Evolutionary conservation across 2,797 vertebrate genomes (phyloP), one percentile per base, ranked within the genome.

Genomic region (Taeniopygia guttata): DNA sequence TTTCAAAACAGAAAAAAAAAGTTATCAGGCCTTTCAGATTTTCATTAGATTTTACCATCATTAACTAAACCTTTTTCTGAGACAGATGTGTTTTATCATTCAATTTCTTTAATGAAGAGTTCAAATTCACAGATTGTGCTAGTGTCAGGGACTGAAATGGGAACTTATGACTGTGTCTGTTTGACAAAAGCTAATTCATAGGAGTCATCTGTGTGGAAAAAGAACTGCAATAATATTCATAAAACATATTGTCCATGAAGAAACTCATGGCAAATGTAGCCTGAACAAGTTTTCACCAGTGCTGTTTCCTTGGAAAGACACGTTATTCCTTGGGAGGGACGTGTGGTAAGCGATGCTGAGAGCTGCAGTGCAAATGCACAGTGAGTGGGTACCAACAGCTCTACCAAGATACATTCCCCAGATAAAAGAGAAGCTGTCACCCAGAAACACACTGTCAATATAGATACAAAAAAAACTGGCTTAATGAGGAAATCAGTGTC

Each of bases 111-210:
- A 94, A 91, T 64, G 62, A 72, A 60, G 79, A 40, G 46, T 78
- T 91, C 76, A 78, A 92, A 81, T 32, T 30, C 30, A 43, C 51
- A 90, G 70, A 67, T 11, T 91, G 68, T 48, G 26, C 58, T 75
- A 16, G 16, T 78, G 48, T 78, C 84, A 81, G 43, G 40, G 46
- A 78, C 26, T 48, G n/a, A 21, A 91, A 83, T 51, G 20, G 58
- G 40, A 94, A 89, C 58, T 54, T 75, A 70, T n/a, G 54, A 34
- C 34, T 34, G 19, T 52, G 46, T 46, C n/a, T 72, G 7, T 55
- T 60, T 93, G 55, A 88, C 49, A 88, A 88, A 95, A 92, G 26
- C 26, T 82, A 79, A 90, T 90, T 91, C 93, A 79, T 46, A 76
- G 38, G 21, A 91, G 63, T 84, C 32, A 38, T 58, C 60, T 67